Evolutionary conservation across 2,888 invertebrate species (phyloP), one percentile per base, ranked within the genome.

Genomic region (Tryphoninae sp.): DNA sequence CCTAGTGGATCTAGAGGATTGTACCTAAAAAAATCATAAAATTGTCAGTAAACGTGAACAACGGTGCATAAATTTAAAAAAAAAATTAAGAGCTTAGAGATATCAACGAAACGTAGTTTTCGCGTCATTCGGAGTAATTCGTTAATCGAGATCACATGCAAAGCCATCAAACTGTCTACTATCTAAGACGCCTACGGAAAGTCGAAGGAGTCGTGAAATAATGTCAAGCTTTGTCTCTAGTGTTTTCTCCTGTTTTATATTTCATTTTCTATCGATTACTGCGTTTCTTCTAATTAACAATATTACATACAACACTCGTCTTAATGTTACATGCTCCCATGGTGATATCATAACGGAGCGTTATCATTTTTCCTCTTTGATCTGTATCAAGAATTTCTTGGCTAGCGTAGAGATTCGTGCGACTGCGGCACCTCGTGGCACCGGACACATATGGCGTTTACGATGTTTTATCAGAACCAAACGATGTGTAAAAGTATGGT

Each of bases 1-100:
- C 87, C 90, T 81, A 89, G 87, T 73, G 90, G 86, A 78, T 90
- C 90, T 82, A 87, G 86, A 64, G 86, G 86, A 85, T 88, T 87
- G 87, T 68, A 90, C 89, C 90, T 90, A 90, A 86, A 90, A 77
- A 81, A 77, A 82, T 55, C 19, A 55, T 69, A 88, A 82, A 87
- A 81, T 84, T 73, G 86, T 89, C 86, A 88, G 86, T 86, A 69
- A 81, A 77, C 81, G 84, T 51, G 76, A 51, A 69, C 45, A 65
- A 22, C 13, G 53, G 8, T 7, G n/a, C 4, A 42, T 13, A 40
- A 22, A 22, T 9, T 19, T 1, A 19, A 71, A 45, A 23, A 26
- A 16, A 16, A 49, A 40, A 59, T 26, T 8, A n/a, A 49, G 7
- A 13, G 49, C 22, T 19, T 2, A 19, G 33, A 61, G 2, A 40